phyloP scores from a whole-genome alignment of 2,113 vertebrate genomes.

The Brachypteracias leptosomus region DNA sequence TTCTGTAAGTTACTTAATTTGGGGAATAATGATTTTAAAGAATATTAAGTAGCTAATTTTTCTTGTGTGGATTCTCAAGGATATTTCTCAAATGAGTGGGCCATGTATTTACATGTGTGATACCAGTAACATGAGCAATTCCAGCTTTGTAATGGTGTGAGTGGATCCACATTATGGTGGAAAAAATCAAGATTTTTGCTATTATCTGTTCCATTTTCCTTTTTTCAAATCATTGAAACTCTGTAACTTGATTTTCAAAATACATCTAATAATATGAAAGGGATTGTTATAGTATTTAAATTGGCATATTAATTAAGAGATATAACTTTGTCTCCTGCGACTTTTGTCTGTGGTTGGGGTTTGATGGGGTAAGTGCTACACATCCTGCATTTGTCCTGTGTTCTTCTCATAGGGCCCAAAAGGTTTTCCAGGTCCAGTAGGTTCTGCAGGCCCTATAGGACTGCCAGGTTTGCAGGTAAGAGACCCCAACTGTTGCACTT shows the following conservation, averaged over 20 bases:
- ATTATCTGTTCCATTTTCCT: neutral
- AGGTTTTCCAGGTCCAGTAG: slow-evolving; percentile 76
- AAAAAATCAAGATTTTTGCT: neutral
- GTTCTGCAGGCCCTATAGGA: slow-evolving; percentile 78
- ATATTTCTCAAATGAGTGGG: neutral
- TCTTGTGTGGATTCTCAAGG: neutral
- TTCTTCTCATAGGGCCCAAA: slow-evolving; percentile 74
- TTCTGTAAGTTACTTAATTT: slow-evolving; percentile 77
- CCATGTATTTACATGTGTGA: neutral
- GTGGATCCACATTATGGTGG: neutral
- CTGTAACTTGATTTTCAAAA: neutral
- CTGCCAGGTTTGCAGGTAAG: slow-evolving; percentile 65
- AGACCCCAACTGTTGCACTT: neutral
- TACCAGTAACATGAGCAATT: neutral
- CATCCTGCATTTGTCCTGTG: neutral
- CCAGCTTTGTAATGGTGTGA: neutral
- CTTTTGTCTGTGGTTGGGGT: neutral
- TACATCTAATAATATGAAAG: neutral
- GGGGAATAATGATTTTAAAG: neutral
- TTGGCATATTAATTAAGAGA: neutral
- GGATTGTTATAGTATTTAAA: neutral
- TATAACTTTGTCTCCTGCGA: neutral
- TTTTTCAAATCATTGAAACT: neutral
- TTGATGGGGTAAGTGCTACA: neutral
- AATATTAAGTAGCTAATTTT: neutral